A percentile compares a stretch with the other conserved stretches of the same genome.
Evolutionary conservation across 2,113 vertebrate species (phyloP).

Genomic region (Procavia capensis): DNA sequence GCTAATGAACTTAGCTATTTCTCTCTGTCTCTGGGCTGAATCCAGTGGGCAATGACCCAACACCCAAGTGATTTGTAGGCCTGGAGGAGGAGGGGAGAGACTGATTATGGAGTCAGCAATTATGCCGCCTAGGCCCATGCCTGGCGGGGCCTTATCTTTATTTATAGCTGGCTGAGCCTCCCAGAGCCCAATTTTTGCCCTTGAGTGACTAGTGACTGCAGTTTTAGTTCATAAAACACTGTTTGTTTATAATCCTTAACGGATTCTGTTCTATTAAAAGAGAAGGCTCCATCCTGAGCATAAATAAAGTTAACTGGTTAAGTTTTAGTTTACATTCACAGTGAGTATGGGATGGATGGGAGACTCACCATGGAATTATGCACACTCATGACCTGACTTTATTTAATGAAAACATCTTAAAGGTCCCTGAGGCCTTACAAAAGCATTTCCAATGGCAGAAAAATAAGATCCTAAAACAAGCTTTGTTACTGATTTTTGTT

Average conservation of each 20-base stretch:
- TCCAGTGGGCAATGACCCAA: conserved; percentile 71
- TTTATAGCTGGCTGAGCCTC: conserved; percentile 60
- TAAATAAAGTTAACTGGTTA: conserved; percentile 75
- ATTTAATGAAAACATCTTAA: conserved; percentile 28
- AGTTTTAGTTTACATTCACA: conserved; percentile 52
- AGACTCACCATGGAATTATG: conserved; percentile 15
- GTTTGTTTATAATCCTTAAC: conserved; percentile 77
- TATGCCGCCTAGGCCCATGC: conserved; percentile 63
- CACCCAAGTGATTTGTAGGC: conserved; percentile 38
- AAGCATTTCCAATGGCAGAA: background rate
- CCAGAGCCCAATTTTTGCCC: conserved; percentile 65
- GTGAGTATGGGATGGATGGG: conserved; percentile 6
- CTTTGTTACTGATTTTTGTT: background rate
- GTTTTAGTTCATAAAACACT: conserved; percentile 75
- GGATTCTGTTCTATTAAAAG: conserved; percentile 77
- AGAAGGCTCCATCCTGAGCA: conserved; percentile 59
- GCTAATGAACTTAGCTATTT: conserved; percentile 69
- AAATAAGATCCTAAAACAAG: background rate
- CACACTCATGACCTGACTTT: conserved; percentile 32
- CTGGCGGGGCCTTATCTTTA: conserved; percentile 79
- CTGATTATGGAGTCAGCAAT: conserved; percentile 65
- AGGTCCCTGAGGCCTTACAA: background rate
- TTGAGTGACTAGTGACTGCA: conserved; percentile 72
- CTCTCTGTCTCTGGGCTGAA: conserved; percentile 66
- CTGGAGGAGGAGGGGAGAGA: conserved; percentile 57